Evolutionary conservation across 1,140 invertebrate species (phyloP).

Genomic region (Triops longicaudatus): DNA sequence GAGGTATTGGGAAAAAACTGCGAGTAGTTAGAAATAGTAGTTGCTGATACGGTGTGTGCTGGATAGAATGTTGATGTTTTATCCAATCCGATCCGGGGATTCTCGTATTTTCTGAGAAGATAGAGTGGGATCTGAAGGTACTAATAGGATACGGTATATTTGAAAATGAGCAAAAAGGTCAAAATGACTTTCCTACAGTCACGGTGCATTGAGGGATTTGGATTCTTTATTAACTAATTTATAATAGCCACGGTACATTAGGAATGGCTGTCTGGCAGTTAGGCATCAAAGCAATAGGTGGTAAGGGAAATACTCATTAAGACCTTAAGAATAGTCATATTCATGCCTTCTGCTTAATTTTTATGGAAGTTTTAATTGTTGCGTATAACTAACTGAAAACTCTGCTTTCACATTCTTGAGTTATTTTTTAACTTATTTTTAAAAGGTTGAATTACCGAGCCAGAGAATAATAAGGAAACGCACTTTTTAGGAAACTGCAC

Average conservation of each 20-base stretch:
- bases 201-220: not conserved
- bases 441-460: no score
- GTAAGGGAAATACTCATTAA: not conserved
- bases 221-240: not conserved
- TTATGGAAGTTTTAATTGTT: not conserved
- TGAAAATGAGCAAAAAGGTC: not conserved
- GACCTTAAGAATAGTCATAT: not conserved
- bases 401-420: not conserved
- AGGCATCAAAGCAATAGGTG: conserved; percentile 9
- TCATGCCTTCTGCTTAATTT: not conserved
- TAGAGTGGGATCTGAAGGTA: no score
- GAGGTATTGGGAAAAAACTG: no score
- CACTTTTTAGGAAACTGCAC: no score
- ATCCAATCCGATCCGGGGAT: no score
- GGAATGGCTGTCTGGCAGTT: not conserved
- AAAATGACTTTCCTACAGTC: not conserved
- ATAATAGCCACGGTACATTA: not conserved
- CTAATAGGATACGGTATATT: not conserved
- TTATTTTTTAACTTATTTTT: not conserved
- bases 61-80: no score
- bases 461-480: no score
- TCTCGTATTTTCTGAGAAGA: no score
- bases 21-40: no score
- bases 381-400: not conserved
- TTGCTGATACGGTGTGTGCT: no score